Evolutionary conservation across 2,113 vertebrate genomes (phyloP).

Genomic region (Beaufortia kweichowensis): DNA sequence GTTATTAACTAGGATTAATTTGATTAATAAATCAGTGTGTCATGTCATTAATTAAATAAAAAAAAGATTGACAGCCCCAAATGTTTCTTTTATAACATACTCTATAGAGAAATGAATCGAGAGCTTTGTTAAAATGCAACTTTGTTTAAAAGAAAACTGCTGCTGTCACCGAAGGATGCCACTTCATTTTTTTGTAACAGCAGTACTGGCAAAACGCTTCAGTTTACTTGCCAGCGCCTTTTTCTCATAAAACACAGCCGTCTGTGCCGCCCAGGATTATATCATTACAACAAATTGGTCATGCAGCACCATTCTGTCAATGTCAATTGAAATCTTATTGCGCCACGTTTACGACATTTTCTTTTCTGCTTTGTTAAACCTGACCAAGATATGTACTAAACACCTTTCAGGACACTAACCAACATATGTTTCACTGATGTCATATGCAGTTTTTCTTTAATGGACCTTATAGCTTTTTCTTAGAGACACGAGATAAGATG

Average conservation of each 20-base stretch:
- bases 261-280: constrained; percentile 44
- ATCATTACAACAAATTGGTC: constrained; percentile 51
- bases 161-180: constrained; percentile 33
- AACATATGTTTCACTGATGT: constrained; percentile 19
- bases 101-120: neutral
- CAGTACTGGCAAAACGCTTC: constrained; percentile 34
- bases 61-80: too few species aligned
- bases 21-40: too few species aligned
- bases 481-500: neutral
- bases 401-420: neutral
- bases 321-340: constrained; percentile 50
- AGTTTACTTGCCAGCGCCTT: constrained; percentile 38
- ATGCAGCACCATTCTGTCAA: constrained; percentile 55
- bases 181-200: constrained; percentile 36
- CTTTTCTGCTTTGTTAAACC: constrained; percentile 24
- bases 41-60: too few species aligned
- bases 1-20: too few species aligned
- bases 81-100: neutral
- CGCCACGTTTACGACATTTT: constrained; percentile 51
- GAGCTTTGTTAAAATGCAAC: constrained; percentile 7
- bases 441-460: constrained; percentile 1
- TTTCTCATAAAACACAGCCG: constrained; percentile 47
- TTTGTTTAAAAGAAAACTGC: neutral
- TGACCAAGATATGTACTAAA: constrained; percentile 3
- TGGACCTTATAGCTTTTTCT: constrained; percentile 19